Percentiles rank a stretch among this genome's conserved stretches.
These are phyloP conservation scores for Periparus ater DNA, from an alignment of 2,797 vertebrate species.

Conservation along the genomic window DNA sequence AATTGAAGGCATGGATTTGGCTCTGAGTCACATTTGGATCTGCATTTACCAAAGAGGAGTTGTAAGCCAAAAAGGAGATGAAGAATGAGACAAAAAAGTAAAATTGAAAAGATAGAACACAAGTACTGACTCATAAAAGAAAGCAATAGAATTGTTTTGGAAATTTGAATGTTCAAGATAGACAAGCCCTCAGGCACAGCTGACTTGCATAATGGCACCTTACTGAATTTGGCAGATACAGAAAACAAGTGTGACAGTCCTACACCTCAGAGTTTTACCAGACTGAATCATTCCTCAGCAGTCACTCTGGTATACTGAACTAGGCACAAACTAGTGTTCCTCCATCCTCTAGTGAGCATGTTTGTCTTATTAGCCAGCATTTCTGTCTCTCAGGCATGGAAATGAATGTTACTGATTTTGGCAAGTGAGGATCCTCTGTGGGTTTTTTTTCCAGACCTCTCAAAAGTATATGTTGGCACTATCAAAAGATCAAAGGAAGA, in stretches of 20 bases:
- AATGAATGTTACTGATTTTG: slow-evolving; percentile 31
- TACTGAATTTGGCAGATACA: slow-evolving; percentile 1
- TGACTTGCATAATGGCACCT: background rate
- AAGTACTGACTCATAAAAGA: background rate
- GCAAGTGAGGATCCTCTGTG: background rate
- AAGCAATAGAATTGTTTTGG: slow-evolving; percentile 39
- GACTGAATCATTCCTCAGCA: background rate
- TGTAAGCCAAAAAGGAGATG: background rate
- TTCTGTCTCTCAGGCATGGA: background rate
- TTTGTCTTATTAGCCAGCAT: background rate
- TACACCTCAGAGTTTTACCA: background rate
- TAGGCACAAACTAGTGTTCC: slow-evolving; percentile 16
- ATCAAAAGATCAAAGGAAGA: slow-evolving; percentile 34
- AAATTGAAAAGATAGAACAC: background rate
- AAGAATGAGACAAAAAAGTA: background rate
- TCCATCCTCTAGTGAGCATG: background rate
- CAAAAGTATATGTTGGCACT: background rate
- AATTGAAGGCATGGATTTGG: background rate
- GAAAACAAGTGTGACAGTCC: slow-evolving; percentile 11
- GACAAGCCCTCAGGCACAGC: slow-evolving; percentile 30
- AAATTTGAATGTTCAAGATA: slow-evolving; percentile 32
- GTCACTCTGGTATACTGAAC: background rate
- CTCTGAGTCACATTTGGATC: background rate
- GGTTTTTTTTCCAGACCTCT: background rate
- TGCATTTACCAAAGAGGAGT: background rate